A percentile compares a stretch with the other conserved stretches of the same genome.
These are phyloP conservation scores for Falco punctatus DNA, from an alignment of 2,113 vertebrate genomes.

Conservation along the genomic window DNA sequence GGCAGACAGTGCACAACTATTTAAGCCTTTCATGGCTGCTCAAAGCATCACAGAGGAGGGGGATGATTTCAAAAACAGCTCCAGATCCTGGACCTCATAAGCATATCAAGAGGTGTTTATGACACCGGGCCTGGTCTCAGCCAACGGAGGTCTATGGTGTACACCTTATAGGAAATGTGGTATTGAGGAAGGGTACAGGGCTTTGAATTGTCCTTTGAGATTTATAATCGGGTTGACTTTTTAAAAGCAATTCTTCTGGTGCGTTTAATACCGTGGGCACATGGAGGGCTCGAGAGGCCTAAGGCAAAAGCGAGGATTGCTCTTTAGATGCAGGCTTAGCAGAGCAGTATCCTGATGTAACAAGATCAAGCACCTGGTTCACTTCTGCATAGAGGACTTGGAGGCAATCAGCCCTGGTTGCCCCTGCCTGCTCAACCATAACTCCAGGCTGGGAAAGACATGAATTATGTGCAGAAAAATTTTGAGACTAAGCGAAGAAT, in stretches of 20 bases:
- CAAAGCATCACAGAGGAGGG: not conserved
- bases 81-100: not conserved
- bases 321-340: not conserved
- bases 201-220: not conserved
- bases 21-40: not conserved
- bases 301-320: not conserved
- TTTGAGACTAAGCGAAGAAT: not conserved
- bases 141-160: fast-evolving
- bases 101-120: not conserved
- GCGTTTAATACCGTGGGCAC: not conserved
- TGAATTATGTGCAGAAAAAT: not conserved
- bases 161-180: not conserved
- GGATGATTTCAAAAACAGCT: not conserved
- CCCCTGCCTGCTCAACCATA: not conserved
- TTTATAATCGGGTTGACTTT: not conserved
- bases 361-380: not conserved
- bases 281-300: not conserved
- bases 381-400: not conserved
- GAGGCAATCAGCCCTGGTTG: not conserved
- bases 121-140: not conserved
- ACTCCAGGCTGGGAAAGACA: not conserved
- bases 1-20: fast-evolving
- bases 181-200: not conserved
- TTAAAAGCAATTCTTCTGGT: not conserved
- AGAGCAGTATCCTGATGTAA: not conserved